phyloP scores from a whole-genome alignment of 2,888 invertebrate species.

The Yponomeuta plumbellus region DNA sequence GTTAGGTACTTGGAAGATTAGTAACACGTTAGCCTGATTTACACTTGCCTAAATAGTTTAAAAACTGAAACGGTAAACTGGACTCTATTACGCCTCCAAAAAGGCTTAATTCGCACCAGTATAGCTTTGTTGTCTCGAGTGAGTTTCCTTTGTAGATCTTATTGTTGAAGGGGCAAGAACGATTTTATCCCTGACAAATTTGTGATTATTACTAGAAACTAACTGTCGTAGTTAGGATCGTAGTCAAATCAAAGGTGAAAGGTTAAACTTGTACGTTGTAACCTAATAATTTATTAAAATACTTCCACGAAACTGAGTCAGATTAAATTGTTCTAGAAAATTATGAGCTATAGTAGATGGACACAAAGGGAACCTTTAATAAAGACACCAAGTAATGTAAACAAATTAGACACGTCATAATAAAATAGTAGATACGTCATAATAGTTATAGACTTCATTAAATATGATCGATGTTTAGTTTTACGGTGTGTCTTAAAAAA shows the following conservation, averaged over 20 bases:
- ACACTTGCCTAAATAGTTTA: background rate
- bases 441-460: too few relatives aligned
- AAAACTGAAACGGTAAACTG: background rate
- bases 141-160: background rate
- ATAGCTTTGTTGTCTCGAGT: background rate
- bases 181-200: background rate
- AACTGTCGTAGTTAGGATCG: background rate
- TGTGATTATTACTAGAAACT: background rate
- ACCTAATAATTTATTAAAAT: slow-evolving; percentile 11
- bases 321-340: too few relatives aligned
- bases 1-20: slow-evolving; percentile 2
- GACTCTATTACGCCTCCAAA: background rate
- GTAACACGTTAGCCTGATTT: slow-evolving; percentile 5
- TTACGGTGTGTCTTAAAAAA: too few relatives aligned
- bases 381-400: too few relatives aligned
- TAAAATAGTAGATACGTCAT: too few relatives aligned
- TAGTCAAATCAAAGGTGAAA: too few relatives aligned
- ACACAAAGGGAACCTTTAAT: too few relatives aligned
- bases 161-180: background rate
- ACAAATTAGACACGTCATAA: too few relatives aligned
- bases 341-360: too few relatives aligned
- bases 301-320: too few relatives aligned
- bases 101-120: background rate
- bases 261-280: too few relatives aligned
- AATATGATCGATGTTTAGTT: too few relatives aligned